Percentiles rank a stretch among this genome's conserved stretches.
Conservation (phyloP, 35 echinoderm and acorn worm genomes). For the Patiria miniata region DNA sequence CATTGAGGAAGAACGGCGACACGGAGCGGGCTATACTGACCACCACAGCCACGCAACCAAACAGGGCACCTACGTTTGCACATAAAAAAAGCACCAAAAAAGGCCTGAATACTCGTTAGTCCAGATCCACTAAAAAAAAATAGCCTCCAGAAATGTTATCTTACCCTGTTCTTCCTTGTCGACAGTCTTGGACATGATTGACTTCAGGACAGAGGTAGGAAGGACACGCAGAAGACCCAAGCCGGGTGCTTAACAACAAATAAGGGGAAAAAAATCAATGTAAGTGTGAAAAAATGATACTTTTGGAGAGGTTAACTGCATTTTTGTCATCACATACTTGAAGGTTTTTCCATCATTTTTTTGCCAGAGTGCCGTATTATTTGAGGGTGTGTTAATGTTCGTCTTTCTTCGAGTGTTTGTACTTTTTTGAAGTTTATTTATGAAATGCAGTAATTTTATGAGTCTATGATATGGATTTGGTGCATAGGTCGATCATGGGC, state of each 20-base stretch:
- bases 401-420: not conserved
- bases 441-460: too few relatives aligned
- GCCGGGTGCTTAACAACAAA: not conserved
- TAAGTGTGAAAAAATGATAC: too few relatives aligned
- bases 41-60: not conserved
- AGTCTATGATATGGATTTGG: not conserved
- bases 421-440: not conserved
- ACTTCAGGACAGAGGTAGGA: not conserved
- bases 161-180: not conserved
- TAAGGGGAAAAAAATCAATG: not conserved
- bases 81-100: not conserved
- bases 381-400: not conserved
- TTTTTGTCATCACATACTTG: too few relatives aligned
- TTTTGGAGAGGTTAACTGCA: not conserved
- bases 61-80: not conserved
- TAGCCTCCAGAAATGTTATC: not conserved
- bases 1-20: not conserved
- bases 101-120: not conserved
- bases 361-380: not conserved
- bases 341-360: too few relatives aligned
- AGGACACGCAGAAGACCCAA: not conserved
- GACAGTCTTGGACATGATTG: not conserved
- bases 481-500: not conserved
- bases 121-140: not conserved
- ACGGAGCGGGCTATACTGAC: slow-evolving; percentile 1